phyloP scores from a whole-genome alignment of 2,888 invertebrate genomes.

The Morinoia aosen region DNA sequence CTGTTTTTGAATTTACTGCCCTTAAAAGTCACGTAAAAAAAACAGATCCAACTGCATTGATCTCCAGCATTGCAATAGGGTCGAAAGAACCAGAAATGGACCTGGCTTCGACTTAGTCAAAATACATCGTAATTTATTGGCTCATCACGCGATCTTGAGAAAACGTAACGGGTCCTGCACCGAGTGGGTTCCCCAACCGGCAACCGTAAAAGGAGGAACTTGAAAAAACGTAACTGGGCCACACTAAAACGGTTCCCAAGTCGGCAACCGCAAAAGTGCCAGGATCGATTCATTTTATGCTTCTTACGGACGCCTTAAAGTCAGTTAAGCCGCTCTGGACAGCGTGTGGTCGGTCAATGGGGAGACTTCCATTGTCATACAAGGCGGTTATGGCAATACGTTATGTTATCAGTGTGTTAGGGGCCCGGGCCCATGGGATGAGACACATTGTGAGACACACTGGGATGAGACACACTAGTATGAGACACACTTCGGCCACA shows the following conservation, averaged over 20 bases:
- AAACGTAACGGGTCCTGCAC: neutral
- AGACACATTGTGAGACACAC: too few species aligned
- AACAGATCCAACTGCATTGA: neutral
- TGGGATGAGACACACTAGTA: too few species aligned
- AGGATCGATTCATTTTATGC: neutral
- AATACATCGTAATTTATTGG: neutral
- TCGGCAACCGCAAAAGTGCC: neutral
- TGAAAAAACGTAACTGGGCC: neutral
- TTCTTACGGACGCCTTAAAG: neutral
- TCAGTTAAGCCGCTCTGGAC: neutral
- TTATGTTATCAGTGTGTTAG: slow-evolving; percentile 23
- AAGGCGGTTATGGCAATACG: slow-evolving; percentile 33
- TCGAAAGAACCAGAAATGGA: neutral
- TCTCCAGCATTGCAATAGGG: neutral
- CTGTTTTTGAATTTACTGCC: neutral
- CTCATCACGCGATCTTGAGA: neutral
- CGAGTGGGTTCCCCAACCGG: neutral
- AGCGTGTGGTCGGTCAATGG: slow-evolving; percentile 28
- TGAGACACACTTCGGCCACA: neutral
- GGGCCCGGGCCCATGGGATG: neutral
- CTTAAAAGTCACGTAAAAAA: neutral
- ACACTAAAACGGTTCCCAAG: neutral
- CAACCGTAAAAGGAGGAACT: neutral
- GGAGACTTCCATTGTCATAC: slow-evolving; percentile 2
- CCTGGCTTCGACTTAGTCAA: neutral